Base-by-base conservation (phyloP, 2,797 vertebrate genomes). In the Lepus oiostolus region DNA sequence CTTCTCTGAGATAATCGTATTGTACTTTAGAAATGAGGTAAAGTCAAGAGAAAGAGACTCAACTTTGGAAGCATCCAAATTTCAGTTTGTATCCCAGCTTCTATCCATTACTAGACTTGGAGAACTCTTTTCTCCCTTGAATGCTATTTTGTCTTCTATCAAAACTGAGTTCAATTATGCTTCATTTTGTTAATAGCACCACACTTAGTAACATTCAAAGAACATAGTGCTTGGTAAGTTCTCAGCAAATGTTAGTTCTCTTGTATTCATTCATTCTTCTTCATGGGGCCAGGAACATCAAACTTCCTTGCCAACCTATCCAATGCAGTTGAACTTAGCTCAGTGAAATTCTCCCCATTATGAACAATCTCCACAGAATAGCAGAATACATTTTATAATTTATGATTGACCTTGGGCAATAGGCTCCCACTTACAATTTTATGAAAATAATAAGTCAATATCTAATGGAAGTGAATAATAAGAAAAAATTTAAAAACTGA, bases 391-490 rank as follows among this genome's bases (percentile, higher is more conserved):
- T 96, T 97, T 93, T 79, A 95, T 97, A 97, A 98, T 98, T 97
- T 98, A 98, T 96, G 83, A 96, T 96, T 71, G 42, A 14, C 85
- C 50, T 88, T 30, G 32, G 77, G 93, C 96, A 98, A 93, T 0
- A 81, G 54, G 95, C 92, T 97, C 90, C 94, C 95, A 96, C 97
- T 97, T 98, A 74, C 90, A 97, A 93, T 96, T 97, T 98, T 98
- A 97, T 98, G 96, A 97, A 97, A 97, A 96, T 95, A 94, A 95
- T 98, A 98, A 98, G 97, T 97, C 95, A 96, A 42, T 95, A 95
- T 77, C 7, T 86, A 96, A 97, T 75, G 85, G 42, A 58, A 12
- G 28, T 4, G 13, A 17, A 77, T 86, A 85, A 85, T 82, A 21
- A 22, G 58, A 74, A 84, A 32, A 47, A 85, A 60, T 47, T 47